Conservation (phyloP, 1,140 invertebrate species). For the Conus ventricosus region DNA sequence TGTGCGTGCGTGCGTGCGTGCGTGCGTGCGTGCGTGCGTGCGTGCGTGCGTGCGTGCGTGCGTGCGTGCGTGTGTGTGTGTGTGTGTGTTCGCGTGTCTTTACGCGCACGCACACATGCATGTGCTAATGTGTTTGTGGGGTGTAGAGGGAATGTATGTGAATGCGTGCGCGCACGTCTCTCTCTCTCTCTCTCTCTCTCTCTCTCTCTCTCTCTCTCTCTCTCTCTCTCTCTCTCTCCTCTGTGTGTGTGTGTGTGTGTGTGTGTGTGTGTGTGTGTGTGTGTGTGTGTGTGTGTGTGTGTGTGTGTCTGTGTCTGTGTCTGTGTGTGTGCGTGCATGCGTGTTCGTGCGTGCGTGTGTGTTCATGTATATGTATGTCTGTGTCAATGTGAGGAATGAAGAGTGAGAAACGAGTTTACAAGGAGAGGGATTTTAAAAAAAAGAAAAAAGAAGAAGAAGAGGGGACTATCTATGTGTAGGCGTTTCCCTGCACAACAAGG, state of each 20-base stretch:
- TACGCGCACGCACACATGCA: not conserved
- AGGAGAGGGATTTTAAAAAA: too few relatives aligned
- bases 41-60: not conserved
- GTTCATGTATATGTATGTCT: not conserved
- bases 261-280: constrained; percentile 10
- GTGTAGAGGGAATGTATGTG: not conserved
- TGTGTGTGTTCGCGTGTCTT: not conserved
- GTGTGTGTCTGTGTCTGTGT: not conserved
- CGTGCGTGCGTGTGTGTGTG: constrained; percentile 17
- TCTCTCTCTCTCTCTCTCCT: too few relatives aligned
- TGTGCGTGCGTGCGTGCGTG: too few relatives aligned
- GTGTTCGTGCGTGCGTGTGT: not conserved
- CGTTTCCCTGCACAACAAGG: not conserved
- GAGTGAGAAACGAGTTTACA: too few relatives aligned
- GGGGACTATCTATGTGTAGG: not conserved
- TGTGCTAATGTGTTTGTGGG: not conserved
- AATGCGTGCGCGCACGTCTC: not conserved
- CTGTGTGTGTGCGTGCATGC: not conserved
- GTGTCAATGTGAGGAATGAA: not conserved
- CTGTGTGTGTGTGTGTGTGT: not conserved
- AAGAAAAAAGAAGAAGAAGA: too few relatives aligned
- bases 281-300: not conserved
- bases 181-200: too few relatives aligned
- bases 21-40: too few relatives aligned
- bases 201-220: too few relatives aligned